These are phyloP conservation scores for Alentia gelatinosa DNA, from an alignment of 2,888 invertebrate species.

Conservation along the genomic window DNA sequence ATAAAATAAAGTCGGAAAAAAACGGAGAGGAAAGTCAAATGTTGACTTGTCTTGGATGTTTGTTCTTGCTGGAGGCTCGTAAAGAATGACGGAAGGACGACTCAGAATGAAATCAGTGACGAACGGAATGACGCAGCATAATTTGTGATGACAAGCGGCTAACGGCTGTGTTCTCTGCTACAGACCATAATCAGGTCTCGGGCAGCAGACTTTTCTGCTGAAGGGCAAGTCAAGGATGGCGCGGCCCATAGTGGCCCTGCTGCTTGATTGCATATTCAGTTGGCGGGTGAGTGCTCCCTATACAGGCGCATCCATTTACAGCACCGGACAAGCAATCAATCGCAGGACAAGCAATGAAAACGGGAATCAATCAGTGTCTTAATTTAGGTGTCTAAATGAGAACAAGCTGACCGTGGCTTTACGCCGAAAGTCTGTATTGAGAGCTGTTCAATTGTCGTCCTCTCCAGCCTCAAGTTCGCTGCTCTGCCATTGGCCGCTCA, in stretches of 20 bases:
- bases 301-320: neutral
- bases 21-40: constrained; percentile 16
- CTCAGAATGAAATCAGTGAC: neutral
- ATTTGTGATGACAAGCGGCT: neutral
- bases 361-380: neutral
- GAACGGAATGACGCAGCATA: neutral
- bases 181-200: neutral
- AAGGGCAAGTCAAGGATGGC: neutral
- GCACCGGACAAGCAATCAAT: neutral
- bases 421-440: neutral
- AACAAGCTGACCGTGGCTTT: neutral
- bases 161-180: neutral
- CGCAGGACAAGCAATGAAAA: neutral
- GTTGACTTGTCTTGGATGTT: constrained; percentile 28
- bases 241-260: no score
- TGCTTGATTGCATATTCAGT: no score
- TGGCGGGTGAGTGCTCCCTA: no score
- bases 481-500: neutral
- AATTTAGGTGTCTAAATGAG: neutral
- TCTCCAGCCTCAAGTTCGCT: neutral
- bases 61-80: neutral
- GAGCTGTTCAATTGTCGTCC: neutral
- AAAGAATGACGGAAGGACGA: neutral
- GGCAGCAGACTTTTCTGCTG: neutral
- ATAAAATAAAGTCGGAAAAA: constrained; percentile 7